A percentile compares a stretch with the other conserved stretches of the same genome.
Evolutionary conservation across 1,140 invertebrate species (phyloP).

Genomic region (Rhopalosiphum padi): DNA sequence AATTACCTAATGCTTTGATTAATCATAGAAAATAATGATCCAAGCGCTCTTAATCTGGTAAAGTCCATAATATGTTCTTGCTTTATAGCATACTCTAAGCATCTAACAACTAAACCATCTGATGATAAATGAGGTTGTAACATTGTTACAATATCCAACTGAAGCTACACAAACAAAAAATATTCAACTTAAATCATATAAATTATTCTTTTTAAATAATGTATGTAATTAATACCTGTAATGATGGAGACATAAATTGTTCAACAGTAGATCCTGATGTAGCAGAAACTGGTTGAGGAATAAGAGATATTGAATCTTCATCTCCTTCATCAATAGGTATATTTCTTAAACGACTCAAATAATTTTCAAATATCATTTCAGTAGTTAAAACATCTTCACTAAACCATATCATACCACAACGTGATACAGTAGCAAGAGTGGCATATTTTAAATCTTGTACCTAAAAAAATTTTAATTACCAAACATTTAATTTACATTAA

Average conservation of each 20-base stretch:
- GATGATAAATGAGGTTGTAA: conserved; percentile 85
- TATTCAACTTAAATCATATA: not conserved
- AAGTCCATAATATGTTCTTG: conserved; percentile 99
- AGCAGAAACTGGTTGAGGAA: conserved; percentile 47
- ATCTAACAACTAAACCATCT: conserved; percentile 91
- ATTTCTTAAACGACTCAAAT: conserved; percentile 82
- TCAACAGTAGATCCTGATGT: conserved; percentile 64
- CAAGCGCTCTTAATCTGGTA: conserved; percentile 90
- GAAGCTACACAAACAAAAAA: conserved; percentile 63
- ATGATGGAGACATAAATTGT: conserved; percentile 80
- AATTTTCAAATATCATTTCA: conserved; percentile 99
- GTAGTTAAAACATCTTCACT: conserved; percentile 96
- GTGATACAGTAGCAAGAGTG: conserved; percentile 97
- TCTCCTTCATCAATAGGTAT: conserved; percentile 94
- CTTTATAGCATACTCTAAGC: conserved; percentile 86
- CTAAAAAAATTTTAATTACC: conserved; percentile 61
- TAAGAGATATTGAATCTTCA: conserved; percentile 68
- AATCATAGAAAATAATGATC: conserved; percentile 96
- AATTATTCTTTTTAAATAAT: not conserved
- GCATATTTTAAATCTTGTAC: conserved; percentile 99
- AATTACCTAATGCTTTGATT: conserved; percentile 85
- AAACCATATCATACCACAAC: conserved; percentile 99
- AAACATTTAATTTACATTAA: not conserved
- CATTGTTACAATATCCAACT: conserved; percentile 86
- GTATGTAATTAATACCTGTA: conserved; percentile 66